Evolutionary conservation across 2,113 vertebrate species (phyloP).

Genomic region (Macroglossus sobrinus): DNA sequence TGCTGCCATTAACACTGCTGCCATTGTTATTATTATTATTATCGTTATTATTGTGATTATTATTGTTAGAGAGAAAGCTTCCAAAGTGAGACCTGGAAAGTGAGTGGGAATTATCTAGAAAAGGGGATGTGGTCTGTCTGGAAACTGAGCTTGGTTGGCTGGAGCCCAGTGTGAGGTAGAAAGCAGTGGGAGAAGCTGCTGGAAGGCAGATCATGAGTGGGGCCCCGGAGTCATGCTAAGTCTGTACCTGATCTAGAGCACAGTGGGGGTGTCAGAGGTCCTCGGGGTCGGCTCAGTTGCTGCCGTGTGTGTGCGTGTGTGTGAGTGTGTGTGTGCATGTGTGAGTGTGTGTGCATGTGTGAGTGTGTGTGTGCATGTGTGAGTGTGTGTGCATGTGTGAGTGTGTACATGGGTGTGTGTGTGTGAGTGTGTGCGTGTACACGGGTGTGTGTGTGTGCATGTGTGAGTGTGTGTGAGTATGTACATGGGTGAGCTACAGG

Average conservation of each 20-base stretch:
- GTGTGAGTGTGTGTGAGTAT: too few species aligned
- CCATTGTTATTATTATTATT: background rate
- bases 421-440: too few species aligned
- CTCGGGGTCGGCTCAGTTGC: background rate
- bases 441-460: too few species aligned
- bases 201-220: background rate
- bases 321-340: too few species aligned
- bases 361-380: too few species aligned
- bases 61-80: background rate
- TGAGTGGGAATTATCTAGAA: background rate
- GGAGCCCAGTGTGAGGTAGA: background rate
- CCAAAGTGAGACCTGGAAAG: background rate
- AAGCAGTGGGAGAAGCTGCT: background rate
- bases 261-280: background rate
- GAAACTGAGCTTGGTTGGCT: background rate
- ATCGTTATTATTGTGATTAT: background rate
- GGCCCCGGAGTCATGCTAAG: background rate
- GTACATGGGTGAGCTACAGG: background rate
- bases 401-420: too few species aligned
- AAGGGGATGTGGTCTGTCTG: background rate
- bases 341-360: too few species aligned
- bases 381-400: rapidly evolving
- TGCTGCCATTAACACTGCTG: background rate
- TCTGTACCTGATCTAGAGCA: background rate
- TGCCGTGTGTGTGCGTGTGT: rapidly evolving